Percentiles rank a stretch among this genome's conserved stretches.
phyloP scores from a whole-genome alignment of 1,140 invertebrate genomes.

The Drosophila micromelanica region DNA sequence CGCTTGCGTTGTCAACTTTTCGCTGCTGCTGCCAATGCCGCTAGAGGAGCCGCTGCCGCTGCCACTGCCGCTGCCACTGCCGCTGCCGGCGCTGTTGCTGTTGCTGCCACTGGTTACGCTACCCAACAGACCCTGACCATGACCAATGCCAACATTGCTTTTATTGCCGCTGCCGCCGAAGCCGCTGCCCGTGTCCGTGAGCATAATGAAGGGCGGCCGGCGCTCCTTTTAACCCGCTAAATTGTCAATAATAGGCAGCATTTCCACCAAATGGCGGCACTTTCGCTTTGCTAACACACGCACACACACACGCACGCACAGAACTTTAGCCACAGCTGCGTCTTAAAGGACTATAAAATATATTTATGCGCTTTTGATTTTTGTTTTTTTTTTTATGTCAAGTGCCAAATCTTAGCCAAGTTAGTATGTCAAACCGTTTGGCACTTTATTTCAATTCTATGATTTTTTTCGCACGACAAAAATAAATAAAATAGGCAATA shows the following conservation, averaged over 20 bases:
- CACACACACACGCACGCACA: neutral
- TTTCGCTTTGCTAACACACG: constrained; percentile 21
- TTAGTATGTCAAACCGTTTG: neutral
- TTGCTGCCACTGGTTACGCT: neutral
- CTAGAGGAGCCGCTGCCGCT: constrained; percentile 37
- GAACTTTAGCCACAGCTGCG: constrained; percentile 13
- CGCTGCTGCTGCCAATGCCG: constrained; percentile 45
- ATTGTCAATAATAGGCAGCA: constrained; percentile 24
- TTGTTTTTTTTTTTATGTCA: neutral
- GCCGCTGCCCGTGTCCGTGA: constrained; percentile 46
- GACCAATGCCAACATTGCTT: constrained; percentile 59
- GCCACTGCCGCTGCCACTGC: constrained; percentile 6
- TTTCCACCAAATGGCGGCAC: constrained; percentile 21
- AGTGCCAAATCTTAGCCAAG: constrained; percentile 3
- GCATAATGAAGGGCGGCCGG: constrained; percentile 57
- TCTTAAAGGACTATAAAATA: neutral
- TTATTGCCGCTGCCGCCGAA: constrained; percentile 20
- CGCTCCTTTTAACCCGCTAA: constrained; percentile 23
- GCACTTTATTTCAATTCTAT: constrained; percentile 17
- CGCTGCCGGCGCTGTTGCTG: neutral
- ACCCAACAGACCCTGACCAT: constrained; percentile 41
- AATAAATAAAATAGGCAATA: neutral
- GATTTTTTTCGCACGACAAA: neutral
- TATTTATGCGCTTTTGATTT: constrained; percentile 23
- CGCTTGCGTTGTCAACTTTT: constrained; percentile 42